phyloP scores from a whole-genome alignment of 2,888 invertebrate species.

The Lepeophtheirus nordmannii region DNA sequence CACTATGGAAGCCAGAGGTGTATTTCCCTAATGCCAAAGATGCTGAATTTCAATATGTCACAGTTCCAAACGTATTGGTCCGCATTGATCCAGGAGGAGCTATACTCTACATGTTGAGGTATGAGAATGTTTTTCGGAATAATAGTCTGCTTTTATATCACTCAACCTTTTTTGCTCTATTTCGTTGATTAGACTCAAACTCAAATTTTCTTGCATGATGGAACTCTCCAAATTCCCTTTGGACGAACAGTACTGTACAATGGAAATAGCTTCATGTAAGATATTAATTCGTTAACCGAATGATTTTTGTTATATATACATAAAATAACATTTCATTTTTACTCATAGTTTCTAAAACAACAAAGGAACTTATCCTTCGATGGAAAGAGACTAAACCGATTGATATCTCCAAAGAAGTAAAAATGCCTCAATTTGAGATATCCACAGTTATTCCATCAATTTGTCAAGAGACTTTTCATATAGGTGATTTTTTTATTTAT shows the following conservation, averaged over 20 bases:
- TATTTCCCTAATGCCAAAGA: conserved; percentile 40
- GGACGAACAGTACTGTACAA: conserved; percentile 40
- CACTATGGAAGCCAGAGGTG: conserved; percentile 39
- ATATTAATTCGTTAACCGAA: conserved; percentile 27
- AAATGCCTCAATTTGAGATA: conserved; percentile 39
- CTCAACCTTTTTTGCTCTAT: background rate
- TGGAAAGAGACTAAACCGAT: conserved; percentile 37
- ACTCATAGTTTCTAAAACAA: conserved; percentile 38
- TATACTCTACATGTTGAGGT: conserved; percentile 40
- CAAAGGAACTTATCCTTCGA: conserved; percentile 36
- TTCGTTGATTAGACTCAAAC: conserved; percentile 37
- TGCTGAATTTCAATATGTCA: conserved; percentile 40
- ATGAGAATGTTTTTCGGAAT: conserved; percentile 22
- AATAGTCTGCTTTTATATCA: background rate
- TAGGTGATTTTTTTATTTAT: conserved; percentile 32
- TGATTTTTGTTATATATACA: conserved; percentile 6
- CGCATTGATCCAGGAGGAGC: conserved; percentile 38
- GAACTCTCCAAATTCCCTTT: conserved; percentile 41
- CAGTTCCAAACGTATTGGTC: conserved; percentile 40
- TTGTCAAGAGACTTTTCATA: conserved; percentile 38
- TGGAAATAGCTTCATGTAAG: conserved; percentile 43
- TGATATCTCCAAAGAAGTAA: conserved; percentile 35
- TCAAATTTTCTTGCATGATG: conserved; percentile 45
- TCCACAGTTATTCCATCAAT: conserved; percentile 34
- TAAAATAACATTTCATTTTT: conserved; percentile 21